Evolutionary conservation across 2,113 vertebrate genomes (phyloP), one percentile per base, ranked within the genome.

Genomic region (Romanogobio albipinnatus): DNA sequence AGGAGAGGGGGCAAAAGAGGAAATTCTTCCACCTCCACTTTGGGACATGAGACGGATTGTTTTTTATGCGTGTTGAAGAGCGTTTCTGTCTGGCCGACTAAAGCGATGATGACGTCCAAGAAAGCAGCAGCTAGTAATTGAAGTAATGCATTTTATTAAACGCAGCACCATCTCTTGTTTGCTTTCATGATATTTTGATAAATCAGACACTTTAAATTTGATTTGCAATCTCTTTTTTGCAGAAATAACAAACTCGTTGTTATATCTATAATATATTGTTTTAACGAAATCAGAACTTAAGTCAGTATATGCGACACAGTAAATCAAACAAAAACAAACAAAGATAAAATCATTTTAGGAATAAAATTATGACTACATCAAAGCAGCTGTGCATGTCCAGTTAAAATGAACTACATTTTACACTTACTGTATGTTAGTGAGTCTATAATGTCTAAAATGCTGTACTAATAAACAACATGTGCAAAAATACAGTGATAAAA

Each of bases 21-120:
- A 82, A 85, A 75, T 88, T 88, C 76, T 80, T 88, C 84, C 87
- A 80, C 87, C 80, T 79, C 77, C 84, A 75, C 84, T 80, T 43
- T 85, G 77, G 79, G 26, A 87, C 39, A 75, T 62, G 61, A 56
- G 64, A 83, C 29, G 49, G 17, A 53, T 77, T 78, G 75, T 56
- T 61, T 79, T 76, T 62, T 14, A 14, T 59, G 19, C 7, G 7
- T 47, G n/a, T 26, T 17, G 24, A 26, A 45, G n/a, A 62, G 58
- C 14, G 1, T 62, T 79, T 45, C 56, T 79, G 36, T 79, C 36
- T 61, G 75, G 22, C 6, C 8, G 56, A 61, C 33, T 45, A 10
- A 62, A 62, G 6, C 10, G 10, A 73, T 24, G 39, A 62, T 62
- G 14, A 8, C 14, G 47, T 75, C n/a, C 15, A 79, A 62, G 36